A percentile compares a stretch with the other conserved stretches of the same genome.
These are phyloP conservation scores for Progne subis DNA, from an alignment of 2,113 vertebrate species.

Conservation along the genomic window DNA sequence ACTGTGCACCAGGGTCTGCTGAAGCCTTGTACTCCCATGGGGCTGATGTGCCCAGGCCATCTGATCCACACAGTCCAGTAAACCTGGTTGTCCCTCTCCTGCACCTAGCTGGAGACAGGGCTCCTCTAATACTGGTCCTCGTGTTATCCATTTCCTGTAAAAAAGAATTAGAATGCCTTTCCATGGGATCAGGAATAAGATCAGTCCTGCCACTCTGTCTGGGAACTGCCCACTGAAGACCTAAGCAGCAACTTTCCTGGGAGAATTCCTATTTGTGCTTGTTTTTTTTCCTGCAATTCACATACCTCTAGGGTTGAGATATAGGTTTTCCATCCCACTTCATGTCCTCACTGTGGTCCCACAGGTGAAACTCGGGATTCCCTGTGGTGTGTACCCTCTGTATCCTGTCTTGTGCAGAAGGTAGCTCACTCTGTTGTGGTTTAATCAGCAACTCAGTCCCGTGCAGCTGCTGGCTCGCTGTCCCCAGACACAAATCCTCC, in stretches of 20 bases:
- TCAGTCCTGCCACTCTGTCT: not conserved
- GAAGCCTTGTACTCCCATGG: not conserved
- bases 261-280: not conserved
- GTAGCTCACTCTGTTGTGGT: not conserved
- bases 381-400: not conserved
- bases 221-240: not conserved
- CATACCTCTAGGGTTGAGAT: not conserved
- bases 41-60: not conserved
- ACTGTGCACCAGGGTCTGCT: not conserved
- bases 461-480: fast-evolving
- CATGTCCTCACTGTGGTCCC: not conserved
- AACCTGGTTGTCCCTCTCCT: not conserved
- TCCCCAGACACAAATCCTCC: not conserved
- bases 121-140: not conserved
- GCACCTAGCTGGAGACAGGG: not conserved
- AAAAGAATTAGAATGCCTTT: not conserved
- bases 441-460: not conserved
- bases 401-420: not conserved
- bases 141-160: not conserved
- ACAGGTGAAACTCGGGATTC: not conserved
- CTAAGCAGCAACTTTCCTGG: not conserved
- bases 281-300: not conserved
- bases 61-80: not conserved
- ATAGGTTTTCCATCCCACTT: not conserved
- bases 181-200: not conserved